Evolutionary conservation across 2,888 invertebrate genomes (phyloP).

Genomic region (Nebria brevicollis): DNA sequence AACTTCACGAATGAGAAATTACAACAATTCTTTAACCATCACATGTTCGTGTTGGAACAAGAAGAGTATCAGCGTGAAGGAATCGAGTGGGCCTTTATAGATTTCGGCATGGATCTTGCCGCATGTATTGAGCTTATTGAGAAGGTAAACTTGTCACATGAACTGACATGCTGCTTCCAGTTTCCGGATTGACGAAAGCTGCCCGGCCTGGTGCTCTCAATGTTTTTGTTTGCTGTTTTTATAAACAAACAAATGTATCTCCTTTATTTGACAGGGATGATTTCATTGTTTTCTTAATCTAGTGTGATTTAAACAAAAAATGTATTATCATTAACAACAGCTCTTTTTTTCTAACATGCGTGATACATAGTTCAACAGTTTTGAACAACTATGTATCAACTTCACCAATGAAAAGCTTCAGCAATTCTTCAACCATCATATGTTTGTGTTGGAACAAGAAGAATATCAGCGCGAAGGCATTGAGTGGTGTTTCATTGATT

Average conservation of each 20-base stretch:
- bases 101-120: conserved; percentile 80
- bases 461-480: conserved; percentile 92
- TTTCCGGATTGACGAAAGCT: conserved; percentile 14
- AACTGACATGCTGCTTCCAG: conserved; percentile 26
- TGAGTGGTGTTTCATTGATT: conserved; percentile 93
- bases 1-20: conserved; percentile 83
- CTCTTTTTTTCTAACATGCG: conserved; percentile 50
- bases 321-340: conserved; percentile 23
- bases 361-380: conserved; percentile 80
- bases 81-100: conserved; percentile 81
- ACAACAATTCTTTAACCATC: conserved; percentile 83
- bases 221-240: conserved; percentile 1
- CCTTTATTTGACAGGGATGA: conserved; percentile 32
- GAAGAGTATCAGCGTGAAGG: conserved; percentile 81
- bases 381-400: conserved; percentile 94
- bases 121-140: conserved; percentile 74
- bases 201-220: conserved; percentile 14
- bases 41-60: conserved; percentile 84
- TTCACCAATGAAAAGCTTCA: conserved; percentile 94
- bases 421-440: conserved; percentile 95
- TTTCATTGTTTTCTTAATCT: neutral
- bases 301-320: neutral
- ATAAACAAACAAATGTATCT: neutral
- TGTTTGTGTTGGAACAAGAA: conserved; percentile 94
- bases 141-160: conserved; percentile 61